Evolutionary conservation across 2,113 vertebrate species (phyloP).

Genomic region (Daphoenositta chrysoptera): DNA sequence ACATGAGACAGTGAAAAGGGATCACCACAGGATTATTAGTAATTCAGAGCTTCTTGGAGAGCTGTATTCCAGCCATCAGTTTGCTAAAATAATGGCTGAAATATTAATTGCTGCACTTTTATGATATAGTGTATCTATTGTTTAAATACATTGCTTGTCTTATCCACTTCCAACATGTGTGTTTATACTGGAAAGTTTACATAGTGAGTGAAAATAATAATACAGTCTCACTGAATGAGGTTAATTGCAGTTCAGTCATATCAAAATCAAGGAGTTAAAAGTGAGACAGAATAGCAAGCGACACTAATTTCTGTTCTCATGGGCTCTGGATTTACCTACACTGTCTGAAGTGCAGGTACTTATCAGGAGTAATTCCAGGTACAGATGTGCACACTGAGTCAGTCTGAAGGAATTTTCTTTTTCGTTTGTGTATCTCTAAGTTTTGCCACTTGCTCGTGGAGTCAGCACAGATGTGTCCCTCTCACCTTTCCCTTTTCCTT

Average conservation of each 20-base stretch:
- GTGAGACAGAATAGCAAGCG: not conserved
- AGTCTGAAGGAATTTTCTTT: not conserved
- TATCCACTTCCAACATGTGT: not conserved
- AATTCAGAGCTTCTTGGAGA: not conserved
- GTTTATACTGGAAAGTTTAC: slow-evolving; percentile 31
- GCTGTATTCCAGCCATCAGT: not conserved
- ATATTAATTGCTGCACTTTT: not conserved
- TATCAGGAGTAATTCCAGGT: not conserved
- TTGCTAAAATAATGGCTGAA: not conserved
- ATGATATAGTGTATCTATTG: not conserved
- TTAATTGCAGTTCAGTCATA: slow-evolving; percentile 41
- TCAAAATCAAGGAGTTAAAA: not conserved
- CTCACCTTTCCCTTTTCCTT: not conserved
- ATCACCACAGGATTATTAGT: not conserved
- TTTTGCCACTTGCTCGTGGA: not conserved
- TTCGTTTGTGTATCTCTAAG: not conserved
- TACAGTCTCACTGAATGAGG: not conserved
- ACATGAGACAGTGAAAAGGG: not conserved
- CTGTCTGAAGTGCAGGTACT: not conserved
- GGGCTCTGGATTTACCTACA: not conserved
- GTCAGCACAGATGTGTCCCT: not conserved
- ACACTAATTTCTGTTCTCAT: not conserved
- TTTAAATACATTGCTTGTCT: not conserved
- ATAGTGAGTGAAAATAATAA: slow-evolving; percentile 7
- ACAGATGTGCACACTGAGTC: not conserved